Evolutionary conservation across 2,797 vertebrate species (phyloP).

Genomic region (Gymnoscopelus braueri): DNA sequence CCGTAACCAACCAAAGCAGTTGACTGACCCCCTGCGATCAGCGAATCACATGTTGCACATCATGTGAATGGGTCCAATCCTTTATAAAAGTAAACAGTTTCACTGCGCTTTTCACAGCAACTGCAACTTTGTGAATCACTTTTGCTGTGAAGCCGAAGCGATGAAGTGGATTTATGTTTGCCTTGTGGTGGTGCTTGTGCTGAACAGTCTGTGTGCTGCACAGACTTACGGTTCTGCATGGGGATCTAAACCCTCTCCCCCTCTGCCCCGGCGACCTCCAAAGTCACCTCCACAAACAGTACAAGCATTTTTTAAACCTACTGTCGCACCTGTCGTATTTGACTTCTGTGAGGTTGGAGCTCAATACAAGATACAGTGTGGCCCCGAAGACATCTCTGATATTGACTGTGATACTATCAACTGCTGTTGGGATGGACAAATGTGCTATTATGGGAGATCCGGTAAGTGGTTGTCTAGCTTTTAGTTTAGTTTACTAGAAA

Average conservation of each 20-base stretch:
- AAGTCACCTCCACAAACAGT: not conserved
- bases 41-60: constrained; percentile 36
- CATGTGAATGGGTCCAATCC: constrained; percentile 17
- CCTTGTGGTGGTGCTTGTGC: constrained; percentile 45
- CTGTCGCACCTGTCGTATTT: not conserved
- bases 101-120: constrained; percentile 36
- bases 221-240: too few species aligned
- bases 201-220: constrained; percentile 45
- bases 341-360: constrained; percentile 56
- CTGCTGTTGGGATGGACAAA: constrained; percentile 73
- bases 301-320: not conserved
- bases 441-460: constrained; percentile 71
- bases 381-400: constrained; percentile 23
- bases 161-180: constrained; percentile 47
- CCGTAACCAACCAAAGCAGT: constrained; percentile 8
- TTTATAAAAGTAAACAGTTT: constrained; percentile 63
- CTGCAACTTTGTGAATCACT: constrained; percentile 21
- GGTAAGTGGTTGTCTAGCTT: constrained; percentile 51
- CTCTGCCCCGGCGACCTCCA: too few species aligned
- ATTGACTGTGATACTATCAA: constrained; percentile 49
- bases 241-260: too few species aligned
- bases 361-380: constrained; percentile 59
- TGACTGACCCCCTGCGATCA: constrained; percentile 42
- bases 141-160: constrained; percentile 46
- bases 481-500: too few species aligned